Percentiles rank a stretch among this genome's conserved stretches.
phyloP scores from a whole-genome alignment of 2,888 invertebrate genomes.

The Harmothoe impar region DNA sequence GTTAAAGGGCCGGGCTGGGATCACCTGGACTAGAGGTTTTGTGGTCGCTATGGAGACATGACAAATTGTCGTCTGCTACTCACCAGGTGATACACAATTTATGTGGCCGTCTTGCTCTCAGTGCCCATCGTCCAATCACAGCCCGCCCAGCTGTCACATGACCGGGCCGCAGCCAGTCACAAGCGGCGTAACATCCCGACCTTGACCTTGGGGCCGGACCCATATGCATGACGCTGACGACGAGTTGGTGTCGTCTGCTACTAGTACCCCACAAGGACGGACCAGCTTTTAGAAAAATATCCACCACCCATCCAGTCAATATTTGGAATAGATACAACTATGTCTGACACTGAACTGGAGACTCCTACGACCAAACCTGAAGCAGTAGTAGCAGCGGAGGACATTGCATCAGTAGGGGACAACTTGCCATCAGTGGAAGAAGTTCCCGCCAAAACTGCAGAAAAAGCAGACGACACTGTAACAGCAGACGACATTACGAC shows the following conservation, averaged over 20 bases:
- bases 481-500: background rate
- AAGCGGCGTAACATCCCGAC: background rate
- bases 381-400: too few species aligned
- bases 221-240: background rate
- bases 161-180: constrained; percentile 8
- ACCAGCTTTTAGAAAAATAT: background rate
- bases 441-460: background rate
- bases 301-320: background rate
- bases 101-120: background rate
- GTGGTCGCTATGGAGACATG: constrained; percentile 30
- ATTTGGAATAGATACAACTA: background rate
- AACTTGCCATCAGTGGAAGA: background rate
- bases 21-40: constrained; percentile 45
- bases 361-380: background rate
- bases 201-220: background rate
- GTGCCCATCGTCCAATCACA: background rate
- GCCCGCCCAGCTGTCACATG: constrained; percentile 43
- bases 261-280: background rate
- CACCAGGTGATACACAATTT: constrained; percentile 57
- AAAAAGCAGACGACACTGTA: background rate
- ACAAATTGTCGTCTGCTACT: background rate
- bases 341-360: background rate
- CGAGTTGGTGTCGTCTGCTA: background rate
- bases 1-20: too few species aligned
- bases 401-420: too few species aligned